Conservation (phyloP, 2,113 vertebrate genomes). For the Alethe castanea region DNA sequence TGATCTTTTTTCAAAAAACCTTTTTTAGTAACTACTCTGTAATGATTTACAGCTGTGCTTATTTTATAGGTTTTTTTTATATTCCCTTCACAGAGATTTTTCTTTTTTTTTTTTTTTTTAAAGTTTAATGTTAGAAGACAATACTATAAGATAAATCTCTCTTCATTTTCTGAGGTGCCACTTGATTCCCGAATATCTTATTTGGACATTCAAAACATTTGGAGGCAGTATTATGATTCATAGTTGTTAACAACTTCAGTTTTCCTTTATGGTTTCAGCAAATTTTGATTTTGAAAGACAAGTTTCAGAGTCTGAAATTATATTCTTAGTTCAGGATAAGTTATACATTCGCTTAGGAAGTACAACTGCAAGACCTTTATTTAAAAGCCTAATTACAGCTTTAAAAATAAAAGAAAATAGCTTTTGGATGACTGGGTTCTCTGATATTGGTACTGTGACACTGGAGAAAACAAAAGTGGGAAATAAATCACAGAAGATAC, state of each 20-base stretch:
- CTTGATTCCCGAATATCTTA: not conserved
- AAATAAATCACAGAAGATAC: not conserved
- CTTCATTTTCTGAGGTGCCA: not conserved
- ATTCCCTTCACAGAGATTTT: not conserved
- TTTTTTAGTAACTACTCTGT: not conserved
- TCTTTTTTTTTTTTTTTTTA: not conserved
- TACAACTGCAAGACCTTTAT: not conserved
- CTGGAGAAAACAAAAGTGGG: not conserved
- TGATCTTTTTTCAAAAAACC: accelerated
- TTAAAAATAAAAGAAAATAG: not conserved
- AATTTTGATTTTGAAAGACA: not conserved
- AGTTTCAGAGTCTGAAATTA: not conserved
- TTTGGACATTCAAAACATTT: not conserved
- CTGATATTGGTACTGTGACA: not conserved
- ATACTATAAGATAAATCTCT: not conserved
- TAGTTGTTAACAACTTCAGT: not conserved
- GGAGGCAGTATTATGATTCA: not conserved
- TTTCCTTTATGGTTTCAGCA: not conserved
- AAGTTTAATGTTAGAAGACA: not conserved
- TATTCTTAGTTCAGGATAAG: not conserved
- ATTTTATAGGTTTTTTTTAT: not conserved
- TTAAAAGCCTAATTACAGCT: not conserved
- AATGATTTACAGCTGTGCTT: not conserved
- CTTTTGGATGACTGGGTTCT: not conserved
- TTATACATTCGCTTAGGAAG: not conserved